phyloP scores from a whole-genome alignment of 1,140 invertebrate species.

The Anastrepha obliqua region DNA sequence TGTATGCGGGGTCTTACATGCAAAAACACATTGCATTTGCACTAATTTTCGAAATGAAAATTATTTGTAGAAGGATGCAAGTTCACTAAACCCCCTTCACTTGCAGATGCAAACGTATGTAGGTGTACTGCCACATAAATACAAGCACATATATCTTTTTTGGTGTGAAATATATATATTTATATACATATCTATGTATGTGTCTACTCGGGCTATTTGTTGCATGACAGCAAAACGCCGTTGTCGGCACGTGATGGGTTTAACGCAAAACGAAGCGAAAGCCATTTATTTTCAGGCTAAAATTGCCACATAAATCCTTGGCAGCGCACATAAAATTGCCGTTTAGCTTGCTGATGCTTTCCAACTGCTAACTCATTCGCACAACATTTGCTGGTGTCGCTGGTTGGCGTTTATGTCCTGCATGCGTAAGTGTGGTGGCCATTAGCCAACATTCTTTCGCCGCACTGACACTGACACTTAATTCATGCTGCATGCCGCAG shows the following conservation, averaged over 20 bases:
- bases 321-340: constrained; percentile 48
- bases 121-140: background rate
- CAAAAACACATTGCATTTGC: background rate
- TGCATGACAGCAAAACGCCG: constrained; percentile 44
- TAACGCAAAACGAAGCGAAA: constrained; percentile 47
- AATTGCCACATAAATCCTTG: constrained; percentile 51
- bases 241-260: constrained; percentile 51
- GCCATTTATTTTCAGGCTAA: constrained; percentile 50
- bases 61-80: background rate
- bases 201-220: constrained; percentile 13
- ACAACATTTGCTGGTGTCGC: background rate
- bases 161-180: background rate
- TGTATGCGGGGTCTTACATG: background rate
- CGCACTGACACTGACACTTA: constrained; percentile 34
- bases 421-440: constrained; percentile 42
- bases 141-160: background rate
- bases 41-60: constrained; percentile 35
- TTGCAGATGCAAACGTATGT: background rate
- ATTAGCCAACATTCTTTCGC: background rate
- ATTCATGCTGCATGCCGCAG: constrained; percentile 47
- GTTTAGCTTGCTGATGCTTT: constrained; percentile 43
- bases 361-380: constrained; percentile 19
- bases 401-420: constrained; percentile 19
- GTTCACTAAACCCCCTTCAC: background rate
- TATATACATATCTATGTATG: background rate